phyloP scores from a whole-genome alignment of 2,797 vertebrate species.

The Dendrocincla tyrannina region DNA sequence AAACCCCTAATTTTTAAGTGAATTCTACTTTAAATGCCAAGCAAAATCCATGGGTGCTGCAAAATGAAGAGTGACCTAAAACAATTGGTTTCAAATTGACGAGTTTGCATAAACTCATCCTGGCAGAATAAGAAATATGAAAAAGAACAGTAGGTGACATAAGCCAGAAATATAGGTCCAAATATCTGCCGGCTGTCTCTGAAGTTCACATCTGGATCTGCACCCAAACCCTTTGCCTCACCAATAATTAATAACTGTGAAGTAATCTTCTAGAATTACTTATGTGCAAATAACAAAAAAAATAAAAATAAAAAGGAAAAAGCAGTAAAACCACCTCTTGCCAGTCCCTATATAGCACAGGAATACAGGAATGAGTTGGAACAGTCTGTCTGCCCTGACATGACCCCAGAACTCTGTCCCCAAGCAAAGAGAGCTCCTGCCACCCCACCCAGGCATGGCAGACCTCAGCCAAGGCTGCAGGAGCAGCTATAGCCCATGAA shows the following conservation, averaged over 20 bases:
- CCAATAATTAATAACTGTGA: neutral
- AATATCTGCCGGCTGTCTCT: neutral
- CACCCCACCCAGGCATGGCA: fast-evolving
- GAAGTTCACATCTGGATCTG: neutral
- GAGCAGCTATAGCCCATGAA: neutral
- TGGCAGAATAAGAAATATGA: neutral
- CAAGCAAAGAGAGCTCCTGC: neutral
- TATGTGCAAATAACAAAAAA: neutral
- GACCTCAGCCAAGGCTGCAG: neutral
- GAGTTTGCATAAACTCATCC: neutral
- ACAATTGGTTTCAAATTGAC: neutral
- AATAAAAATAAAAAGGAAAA: too few relatives aligned
- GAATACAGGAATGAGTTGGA: neutral
- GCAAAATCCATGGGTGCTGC: neutral
- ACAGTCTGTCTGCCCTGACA: neutral
- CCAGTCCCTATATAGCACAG: neutral
- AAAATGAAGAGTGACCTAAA: neutral
- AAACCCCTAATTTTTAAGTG: neutral
- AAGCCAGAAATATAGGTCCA: neutral
- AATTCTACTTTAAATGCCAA: neutral
- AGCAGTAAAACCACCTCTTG: neutral
- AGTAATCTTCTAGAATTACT: neutral
- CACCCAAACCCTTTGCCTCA: neutral
- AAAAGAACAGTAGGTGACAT: neutral
- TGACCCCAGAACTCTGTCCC: neutral